Base-by-base conservation (phyloP, 2,888 invertebrate species). In the Polydrusus pterygomalis region DNA sequence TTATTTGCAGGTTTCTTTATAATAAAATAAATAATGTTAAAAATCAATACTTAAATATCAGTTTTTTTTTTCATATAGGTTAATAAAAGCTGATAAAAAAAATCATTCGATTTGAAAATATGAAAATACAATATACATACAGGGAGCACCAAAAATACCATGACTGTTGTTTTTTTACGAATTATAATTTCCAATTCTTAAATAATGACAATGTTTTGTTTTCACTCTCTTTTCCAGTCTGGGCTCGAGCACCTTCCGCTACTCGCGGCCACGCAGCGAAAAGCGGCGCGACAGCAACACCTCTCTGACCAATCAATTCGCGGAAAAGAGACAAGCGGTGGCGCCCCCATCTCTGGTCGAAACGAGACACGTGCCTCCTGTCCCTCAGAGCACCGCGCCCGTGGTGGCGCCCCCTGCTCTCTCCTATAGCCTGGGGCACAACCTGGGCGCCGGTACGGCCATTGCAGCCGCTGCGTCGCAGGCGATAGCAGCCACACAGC, bases 401-500 rank as follows among this genome's bases (percentile, higher is more conserved):
- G 79, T 79, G 87, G 70, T 89, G 10, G 70, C 72, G 11, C 60
- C 79, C n/a, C 56, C 90, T 0, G 88, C 90, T 17, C 89, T 87
- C 89, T 90, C 92, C 40, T 95, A 95, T 82, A 91, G 91, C 81
- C 88, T 96, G 64, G 95, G 95, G 13, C 96, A 96, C 81, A 92
- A 94, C 25, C 54, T 81, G 82, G 94, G 95, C n/a, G 95, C 96
- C 0, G 96, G 93, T 70, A 95, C 94, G 83, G 96, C 97, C 0
- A 96, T 98, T 71, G 97, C 96, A 0, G 96, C 95, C 0, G 97
- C 98, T 0, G 98, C 97, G 0, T 97, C 97, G 20, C 97, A 98
- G 86, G 98, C 98, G 0, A 97, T 98, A 77, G 97, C 96, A 6
- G 97, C 97, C 0, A 98, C 98, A 2, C 97, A 98, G 84, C 95